Percentiles rank a stretch among this genome's conserved stretches.
Evolutionary conservation across 2,888 invertebrate genomes (phyloP).

Genomic region (Opisthograptis luteolata): DNA sequence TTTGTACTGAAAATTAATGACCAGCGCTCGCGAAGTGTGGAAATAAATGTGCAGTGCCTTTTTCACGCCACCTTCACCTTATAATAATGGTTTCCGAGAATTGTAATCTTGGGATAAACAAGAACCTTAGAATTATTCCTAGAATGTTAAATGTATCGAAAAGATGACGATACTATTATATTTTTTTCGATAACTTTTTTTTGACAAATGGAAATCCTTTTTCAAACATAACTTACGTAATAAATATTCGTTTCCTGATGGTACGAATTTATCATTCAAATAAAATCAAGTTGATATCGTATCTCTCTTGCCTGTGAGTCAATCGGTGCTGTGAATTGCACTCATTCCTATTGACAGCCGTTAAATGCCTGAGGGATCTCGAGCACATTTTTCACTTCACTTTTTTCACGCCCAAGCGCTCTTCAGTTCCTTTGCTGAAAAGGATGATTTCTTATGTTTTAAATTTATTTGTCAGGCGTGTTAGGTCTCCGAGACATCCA

Average conservation of each 20-base stretch:
- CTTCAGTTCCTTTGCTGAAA: not conserved
- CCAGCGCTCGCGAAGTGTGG: slow-evolving; percentile 40
- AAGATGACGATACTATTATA: too few species aligned
- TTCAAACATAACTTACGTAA: too few species aligned
- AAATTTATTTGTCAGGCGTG: slow-evolving; percentile 68
- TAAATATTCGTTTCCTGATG: too few species aligned
- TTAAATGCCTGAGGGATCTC: slow-evolving; percentile 15
- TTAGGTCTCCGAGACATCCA: slow-evolving; percentile 87
- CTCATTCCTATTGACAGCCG: slow-evolving; percentile 21
- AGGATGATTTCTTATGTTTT: not conserved
- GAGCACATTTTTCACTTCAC: slow-evolving; percentile 19
- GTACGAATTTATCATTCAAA: not conserved
- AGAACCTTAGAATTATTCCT: not conserved
- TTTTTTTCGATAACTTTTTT: too few species aligned
- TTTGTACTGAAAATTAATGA: slow-evolving; percentile 54
- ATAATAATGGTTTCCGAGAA: slow-evolving; percentile 14
- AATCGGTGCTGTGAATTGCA: slow-evolving; percentile 1
- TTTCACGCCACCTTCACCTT: slow-evolving; percentile 34
- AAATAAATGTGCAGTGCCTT: slow-evolving; percentile 41
- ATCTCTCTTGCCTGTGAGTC: not conserved
- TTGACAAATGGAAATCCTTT: too few species aligned
- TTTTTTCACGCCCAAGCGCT: not conserved
- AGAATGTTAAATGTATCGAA: too few species aligned
- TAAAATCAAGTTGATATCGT: not conserved
- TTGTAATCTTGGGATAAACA: slow-evolving; percentile 2